Percentiles rank a stretch among this genome's conserved stretches.
These are phyloP conservation scores for Pseudomugil gertrudae DNA, from an alignment of 2,797 vertebrate species.

Conservation along the genomic window DNA sequence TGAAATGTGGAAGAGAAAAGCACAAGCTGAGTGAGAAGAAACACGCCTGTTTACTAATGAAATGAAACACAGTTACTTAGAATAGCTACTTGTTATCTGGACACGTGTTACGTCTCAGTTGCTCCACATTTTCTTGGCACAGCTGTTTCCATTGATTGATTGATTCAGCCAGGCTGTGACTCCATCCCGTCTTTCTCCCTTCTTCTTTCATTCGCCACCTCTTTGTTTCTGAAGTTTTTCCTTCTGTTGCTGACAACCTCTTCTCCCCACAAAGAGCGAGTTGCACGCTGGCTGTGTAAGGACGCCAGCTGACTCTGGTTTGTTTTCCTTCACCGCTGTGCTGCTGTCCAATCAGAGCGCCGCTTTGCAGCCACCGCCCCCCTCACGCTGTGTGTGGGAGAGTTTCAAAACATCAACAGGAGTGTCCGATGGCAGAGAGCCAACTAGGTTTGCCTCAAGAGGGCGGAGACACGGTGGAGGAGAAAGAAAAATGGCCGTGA, in stretches of 20 bases:
- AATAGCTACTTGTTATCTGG: conserved; percentile 23
- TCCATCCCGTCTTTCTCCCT: conserved; percentile 11
- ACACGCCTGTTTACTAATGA: background rate
- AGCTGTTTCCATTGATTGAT: conserved; percentile 11
- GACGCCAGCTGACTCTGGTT: conserved; percentile 76
- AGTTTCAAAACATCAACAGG: conserved; percentile 77
- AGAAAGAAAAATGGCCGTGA: conserved; percentile 18
- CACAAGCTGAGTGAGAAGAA: background rate
- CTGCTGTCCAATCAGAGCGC: conserved; percentile 64
- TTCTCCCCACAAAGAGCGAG: conserved; percentile 24
- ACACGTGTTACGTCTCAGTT: conserved; percentile 20
- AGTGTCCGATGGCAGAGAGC: conserved; percentile 67
- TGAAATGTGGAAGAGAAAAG: background rate
- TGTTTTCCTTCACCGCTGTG: conserved; percentile 67
- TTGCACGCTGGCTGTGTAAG: conserved; percentile 59
- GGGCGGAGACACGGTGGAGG: conserved; percentile 31
- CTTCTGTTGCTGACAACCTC: conserved; percentile 8
- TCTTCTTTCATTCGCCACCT: conserved; percentile 2
- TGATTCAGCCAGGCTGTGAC: conserved; percentile 12
- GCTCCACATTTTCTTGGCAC: conserved; percentile 40
- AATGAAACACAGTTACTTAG: conserved; percentile 13
- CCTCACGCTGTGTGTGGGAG: conserved; percentile 64
- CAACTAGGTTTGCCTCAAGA: conserved; percentile 55
- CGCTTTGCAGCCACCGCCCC: conserved; percentile 67
- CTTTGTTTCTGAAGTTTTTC: conserved; percentile 8